These are phyloP conservation scores for Arizona elegans DNA, from an alignment of 2,113 vertebrate genomes.

Conservation along the genomic window DNA sequence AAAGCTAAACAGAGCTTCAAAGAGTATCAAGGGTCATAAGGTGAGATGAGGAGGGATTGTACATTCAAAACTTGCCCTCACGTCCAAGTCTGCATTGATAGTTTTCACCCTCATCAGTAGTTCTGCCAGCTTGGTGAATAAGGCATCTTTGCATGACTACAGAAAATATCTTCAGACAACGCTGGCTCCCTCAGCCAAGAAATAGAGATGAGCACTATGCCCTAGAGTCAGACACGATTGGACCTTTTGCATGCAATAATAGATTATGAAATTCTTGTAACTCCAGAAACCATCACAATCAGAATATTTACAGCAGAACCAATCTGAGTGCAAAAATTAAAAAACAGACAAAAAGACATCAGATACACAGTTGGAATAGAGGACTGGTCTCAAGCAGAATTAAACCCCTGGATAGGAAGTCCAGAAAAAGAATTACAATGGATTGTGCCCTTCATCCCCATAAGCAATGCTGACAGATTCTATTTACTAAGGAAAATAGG, in stretches of 20 bases:
- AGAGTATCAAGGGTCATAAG: background rate
- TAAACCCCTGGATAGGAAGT: background rate
- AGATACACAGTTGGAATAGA: background rate
- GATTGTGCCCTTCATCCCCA: background rate
- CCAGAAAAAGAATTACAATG: background rate
- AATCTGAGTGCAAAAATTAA: background rate
- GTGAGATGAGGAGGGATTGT: background rate
- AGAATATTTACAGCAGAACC: background rate
- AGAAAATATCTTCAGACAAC: background rate
- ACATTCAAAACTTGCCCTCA: background rate
- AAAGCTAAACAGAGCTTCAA: background rate
- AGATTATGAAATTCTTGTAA: background rate
- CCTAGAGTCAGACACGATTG: background rate
- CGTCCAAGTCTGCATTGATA: background rate
- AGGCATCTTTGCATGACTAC: background rate
- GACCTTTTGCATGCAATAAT: background rate
- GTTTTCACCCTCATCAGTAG: background rate
- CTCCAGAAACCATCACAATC: background rate
- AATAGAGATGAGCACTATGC: background rate
- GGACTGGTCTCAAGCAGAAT: background rate
- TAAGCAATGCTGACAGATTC: background rate
- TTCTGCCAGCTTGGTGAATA: background rate
- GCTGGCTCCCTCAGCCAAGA: background rate
- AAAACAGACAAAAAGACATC: background rate
- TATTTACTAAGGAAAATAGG: background rate